phyloP scores from a whole-genome alignment of 2,797 vertebrate species.

The Phaenicophaeus curvirostris region DNA sequence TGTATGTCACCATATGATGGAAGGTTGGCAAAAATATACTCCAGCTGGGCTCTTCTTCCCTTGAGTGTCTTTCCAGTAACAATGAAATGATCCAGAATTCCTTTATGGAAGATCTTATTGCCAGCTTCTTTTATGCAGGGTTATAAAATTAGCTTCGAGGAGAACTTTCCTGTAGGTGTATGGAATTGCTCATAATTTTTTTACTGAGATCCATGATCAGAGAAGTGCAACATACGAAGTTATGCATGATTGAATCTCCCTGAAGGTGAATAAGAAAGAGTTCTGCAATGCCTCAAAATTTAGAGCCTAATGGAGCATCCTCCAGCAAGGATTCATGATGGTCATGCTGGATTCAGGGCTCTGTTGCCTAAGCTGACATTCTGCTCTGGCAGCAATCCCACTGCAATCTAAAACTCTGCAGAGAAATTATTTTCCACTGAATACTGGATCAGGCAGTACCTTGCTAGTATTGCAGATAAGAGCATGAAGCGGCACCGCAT shows the following conservation, averaged over 20 bases:
- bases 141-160: constrained; percentile 5
- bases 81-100: background rate
- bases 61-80: background rate
- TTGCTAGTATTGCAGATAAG: background rate
- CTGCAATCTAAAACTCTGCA: background rate
- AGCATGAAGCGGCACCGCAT: background rate
- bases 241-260: background rate
- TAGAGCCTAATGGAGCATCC: background rate
- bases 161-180: background rate
- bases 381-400: background rate
- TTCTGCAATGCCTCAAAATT: background rate
- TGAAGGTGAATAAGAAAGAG: background rate
- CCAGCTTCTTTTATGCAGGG: background rate
- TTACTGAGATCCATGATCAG: background rate
- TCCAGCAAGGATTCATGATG: background rate
- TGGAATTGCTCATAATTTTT: background rate
- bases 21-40: background rate
- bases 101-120: background rate
- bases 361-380: background rate
- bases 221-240: background rate
- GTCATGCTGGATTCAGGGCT: background rate
- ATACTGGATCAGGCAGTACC: background rate
- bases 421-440: constrained; percentile 9
- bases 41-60: background rate
- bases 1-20: background rate